A percentile compares a stretch with the other conserved stretches of the same genome.
phyloP scores from a whole-genome alignment of 1,140 invertebrate species.

The Bombus turneri region DNA sequence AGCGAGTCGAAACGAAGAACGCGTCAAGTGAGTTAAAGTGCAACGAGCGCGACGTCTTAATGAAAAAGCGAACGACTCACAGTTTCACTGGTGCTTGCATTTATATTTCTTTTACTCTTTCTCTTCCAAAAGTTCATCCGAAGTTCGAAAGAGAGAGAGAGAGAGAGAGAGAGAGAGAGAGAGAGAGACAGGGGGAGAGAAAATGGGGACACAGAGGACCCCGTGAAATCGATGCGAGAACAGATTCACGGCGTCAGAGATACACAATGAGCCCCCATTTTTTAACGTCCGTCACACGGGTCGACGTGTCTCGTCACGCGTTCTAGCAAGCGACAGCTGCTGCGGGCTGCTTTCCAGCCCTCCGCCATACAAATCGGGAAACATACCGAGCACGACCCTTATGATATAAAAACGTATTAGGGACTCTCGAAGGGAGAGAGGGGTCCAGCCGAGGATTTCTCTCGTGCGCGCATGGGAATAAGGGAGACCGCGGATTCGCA shows the following conservation, averaged over 20 bases:
- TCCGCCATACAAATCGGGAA: constrained; percentile 53
- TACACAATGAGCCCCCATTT: constrained; percentile 67
- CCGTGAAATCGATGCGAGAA: constrained; percentile 52
- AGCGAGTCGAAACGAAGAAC: neutral
- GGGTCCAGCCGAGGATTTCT: neutral
- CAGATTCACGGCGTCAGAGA: constrained; percentile 31
- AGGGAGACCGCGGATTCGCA: constrained; percentile 33
- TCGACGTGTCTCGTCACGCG: constrained; percentile 26
- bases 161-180: neutral
- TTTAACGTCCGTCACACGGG: constrained; percentile 44
- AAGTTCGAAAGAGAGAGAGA: neutral
- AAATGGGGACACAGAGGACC: neutral
- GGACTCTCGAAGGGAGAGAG: neutral
- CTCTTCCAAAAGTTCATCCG: neutral
- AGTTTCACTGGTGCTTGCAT: constrained; percentile 17
- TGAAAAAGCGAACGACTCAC: constrained; percentile 37
- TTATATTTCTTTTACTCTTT: neutral
- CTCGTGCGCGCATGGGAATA: constrained; percentile 35
- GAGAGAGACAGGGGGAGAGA: neutral
- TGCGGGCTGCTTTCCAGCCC: constrained; percentile 49
- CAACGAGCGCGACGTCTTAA: constrained; percentile 40
- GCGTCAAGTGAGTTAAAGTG: neutral
- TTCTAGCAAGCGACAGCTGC: constrained; percentile 48
- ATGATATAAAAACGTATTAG: constrained; percentile 35
- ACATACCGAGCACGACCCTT: constrained; percentile 11